A percentile compares a stretch with the other conserved stretches of the same genome.
Conservation (phyloP, 1,140 invertebrate genomes). For the Micrasema longulum region DNA sequence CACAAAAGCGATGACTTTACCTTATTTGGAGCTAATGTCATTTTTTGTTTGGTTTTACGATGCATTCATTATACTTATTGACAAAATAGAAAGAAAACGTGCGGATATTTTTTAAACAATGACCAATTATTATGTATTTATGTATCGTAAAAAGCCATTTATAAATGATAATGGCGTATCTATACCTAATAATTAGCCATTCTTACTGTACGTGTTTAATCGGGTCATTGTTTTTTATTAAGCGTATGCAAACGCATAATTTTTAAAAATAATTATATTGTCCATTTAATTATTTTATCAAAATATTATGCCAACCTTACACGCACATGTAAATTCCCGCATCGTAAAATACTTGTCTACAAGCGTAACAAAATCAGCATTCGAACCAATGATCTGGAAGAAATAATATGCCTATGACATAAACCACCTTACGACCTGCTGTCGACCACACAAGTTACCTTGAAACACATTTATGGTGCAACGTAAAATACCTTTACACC, state of each 20-base stretch:
- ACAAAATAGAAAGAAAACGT: too few species aligned
- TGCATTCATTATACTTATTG: slow-evolving; percentile 1
- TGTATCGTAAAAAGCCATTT: too few species aligned
- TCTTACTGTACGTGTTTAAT: too few species aligned
- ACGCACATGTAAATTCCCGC: background rate
- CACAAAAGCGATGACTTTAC: slow-evolving; percentile 43
- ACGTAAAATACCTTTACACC: background rate
- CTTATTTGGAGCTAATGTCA: slow-evolving; percentile 1
- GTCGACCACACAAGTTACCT: slow-evolving; percentile 40
- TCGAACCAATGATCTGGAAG: slow-evolving; percentile 41
- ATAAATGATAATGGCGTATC: too few species aligned
- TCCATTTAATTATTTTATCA: background rate
- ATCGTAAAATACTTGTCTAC: background rate
- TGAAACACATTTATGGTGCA: slow-evolving; percentile 37
- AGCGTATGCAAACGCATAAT: too few species aligned
- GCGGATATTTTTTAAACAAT: too few species aligned
- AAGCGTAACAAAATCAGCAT: slow-evolving; percentile 14
- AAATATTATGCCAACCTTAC: background rate
- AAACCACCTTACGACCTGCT: slow-evolving; percentile 34
- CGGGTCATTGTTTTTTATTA: too few species aligned
- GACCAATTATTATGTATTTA: too few species aligned
- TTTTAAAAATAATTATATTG: too few species aligned
- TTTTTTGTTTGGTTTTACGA: slow-evolving; percentile 16
- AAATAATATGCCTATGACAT: slow-evolving; percentile 28
- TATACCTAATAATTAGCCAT: too few species aligned